Conservation (phyloP, 2,797 vertebrate genomes). For the Danio tinwini region DNA sequence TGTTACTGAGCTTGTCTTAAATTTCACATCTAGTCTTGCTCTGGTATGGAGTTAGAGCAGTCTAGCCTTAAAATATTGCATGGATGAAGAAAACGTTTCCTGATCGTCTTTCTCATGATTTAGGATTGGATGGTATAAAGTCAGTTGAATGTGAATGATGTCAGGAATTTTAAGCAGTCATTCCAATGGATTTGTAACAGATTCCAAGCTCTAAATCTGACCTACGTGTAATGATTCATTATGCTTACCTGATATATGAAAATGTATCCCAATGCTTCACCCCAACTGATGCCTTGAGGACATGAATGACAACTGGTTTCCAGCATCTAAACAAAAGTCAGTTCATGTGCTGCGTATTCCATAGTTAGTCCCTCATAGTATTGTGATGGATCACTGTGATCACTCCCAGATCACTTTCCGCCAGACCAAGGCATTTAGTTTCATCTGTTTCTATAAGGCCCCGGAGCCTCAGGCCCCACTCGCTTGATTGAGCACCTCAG, state of each 20-base stretch:
- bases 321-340: conserved; percentile 12
- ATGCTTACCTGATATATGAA: conserved; percentile 1
- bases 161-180: conserved; percentile 15
- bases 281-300: neutral
- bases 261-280: neutral
- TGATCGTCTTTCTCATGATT: conserved; percentile 8
- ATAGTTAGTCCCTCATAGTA: neutral
- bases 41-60: neutral
- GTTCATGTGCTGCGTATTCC: conserved; percentile 13
- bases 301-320: conserved; percentile 32
- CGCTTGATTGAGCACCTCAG: conserved; percentile 7
- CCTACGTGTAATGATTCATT: neutral
- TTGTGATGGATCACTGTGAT: conserved; percentile 41
- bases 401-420: conserved; percentile 38
- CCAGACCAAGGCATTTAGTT: conserved; percentile 16
- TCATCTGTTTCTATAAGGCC: conserved; percentile 12
- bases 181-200: conserved; percentile 14
- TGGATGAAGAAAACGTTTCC: conserved; percentile 7
- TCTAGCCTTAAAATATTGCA: conserved; percentile 23
- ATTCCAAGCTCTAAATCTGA: conserved; percentile 6
- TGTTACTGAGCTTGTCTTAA: conserved; percentile 12
- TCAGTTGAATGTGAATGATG: conserved; percentile 4
- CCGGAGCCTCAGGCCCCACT: conserved; percentile 10
- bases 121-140: neutral
- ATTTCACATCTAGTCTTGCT: neutral